phyloP scores from a whole-genome alignment of 30 jellyfish, hydroid and myxozoan genomes.

The Aurelia aurita complex sp. Pacific region DNA sequence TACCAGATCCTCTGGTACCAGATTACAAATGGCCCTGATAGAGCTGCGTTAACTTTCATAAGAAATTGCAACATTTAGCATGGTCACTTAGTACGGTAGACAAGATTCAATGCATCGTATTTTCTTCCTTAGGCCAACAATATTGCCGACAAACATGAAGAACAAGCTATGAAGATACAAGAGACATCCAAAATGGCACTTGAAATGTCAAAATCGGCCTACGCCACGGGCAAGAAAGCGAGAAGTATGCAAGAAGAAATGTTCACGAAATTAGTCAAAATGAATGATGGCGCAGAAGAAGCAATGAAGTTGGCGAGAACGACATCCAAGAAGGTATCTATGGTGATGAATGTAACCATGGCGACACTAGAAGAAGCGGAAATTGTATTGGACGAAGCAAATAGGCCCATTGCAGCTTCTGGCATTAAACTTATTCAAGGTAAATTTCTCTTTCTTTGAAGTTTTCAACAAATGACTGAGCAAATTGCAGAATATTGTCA shows the following conservation, averaged over 20 bases:
- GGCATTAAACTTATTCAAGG: constrained; percentile 72
- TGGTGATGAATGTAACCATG: constrained; percentile 53
- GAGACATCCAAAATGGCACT: constrained; percentile 73
- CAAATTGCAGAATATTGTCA: too few relatives aligned
- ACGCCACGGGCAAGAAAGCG: constrained; percentile 78
- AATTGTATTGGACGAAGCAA: constrained; percentile 71
- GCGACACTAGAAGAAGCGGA: constrained; percentile 69
- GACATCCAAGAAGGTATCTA: constrained; percentile 38
- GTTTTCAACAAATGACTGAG: too few relatives aligned
- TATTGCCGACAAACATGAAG: constrained; percentile 83
- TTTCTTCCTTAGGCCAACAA: constrained; percentile 76
- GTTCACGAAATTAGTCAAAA: constrained; percentile 40
- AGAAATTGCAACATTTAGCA: too few relatives aligned
- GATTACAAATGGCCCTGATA: too few relatives aligned
- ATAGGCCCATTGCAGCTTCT: constrained; percentile 76
- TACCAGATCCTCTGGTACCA: too few relatives aligned
- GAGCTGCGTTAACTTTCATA: too few relatives aligned
- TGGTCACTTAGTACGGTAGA: too few relatives aligned
- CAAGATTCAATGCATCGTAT: not conserved
- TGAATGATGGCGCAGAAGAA: constrained; percentile 57
- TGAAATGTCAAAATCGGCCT: constrained; percentile 67
- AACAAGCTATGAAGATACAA: constrained; percentile 67
- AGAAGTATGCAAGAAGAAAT: constrained; percentile 61
- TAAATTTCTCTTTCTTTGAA: not conserved
- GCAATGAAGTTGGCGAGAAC: constrained; percentile 71